Evolutionary conservation across 2,797 vertebrate species (phyloP).

Genomic region (Peromyscus nudipes): DNA sequence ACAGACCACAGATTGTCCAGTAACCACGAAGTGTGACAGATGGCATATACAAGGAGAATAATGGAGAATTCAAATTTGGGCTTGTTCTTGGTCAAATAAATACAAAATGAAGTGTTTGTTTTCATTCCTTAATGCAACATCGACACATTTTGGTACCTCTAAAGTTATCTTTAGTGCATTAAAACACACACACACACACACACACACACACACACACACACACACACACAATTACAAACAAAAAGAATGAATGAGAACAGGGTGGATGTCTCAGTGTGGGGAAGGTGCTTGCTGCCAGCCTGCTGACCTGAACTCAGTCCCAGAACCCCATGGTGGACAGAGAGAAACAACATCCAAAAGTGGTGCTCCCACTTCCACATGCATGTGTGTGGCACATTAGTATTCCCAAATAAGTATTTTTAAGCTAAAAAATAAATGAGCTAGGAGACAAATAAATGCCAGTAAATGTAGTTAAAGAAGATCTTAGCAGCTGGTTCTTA

Average conservation of each 20-base stretch:
- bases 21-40: neutral
- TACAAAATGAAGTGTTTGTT: neutral
- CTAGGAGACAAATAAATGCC: rapidly evolving
- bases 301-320: neutral
- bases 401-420: neutral
- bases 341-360: neutral
- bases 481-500: neutral
- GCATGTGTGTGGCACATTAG: neutral
- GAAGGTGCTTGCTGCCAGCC: neutral
- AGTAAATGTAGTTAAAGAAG: neutral
- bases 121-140: neutral
- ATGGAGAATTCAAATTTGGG: neutral
- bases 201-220: neutral
- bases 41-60: neutral
- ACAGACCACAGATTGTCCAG: neutral
- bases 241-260: neutral
- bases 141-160: neutral
- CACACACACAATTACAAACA: neutral
- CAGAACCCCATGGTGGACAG: neutral
- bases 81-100: neutral
- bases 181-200: neutral
- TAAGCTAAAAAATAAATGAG: neutral
- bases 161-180: neutral
- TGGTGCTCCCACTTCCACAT: neutral
- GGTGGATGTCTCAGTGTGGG: neutral